Percentiles rank a stretch among this genome's conserved stretches.
phyloP scores from a whole-genome alignment of 2,888 invertebrate species.

The Cheilosia soror region DNA sequence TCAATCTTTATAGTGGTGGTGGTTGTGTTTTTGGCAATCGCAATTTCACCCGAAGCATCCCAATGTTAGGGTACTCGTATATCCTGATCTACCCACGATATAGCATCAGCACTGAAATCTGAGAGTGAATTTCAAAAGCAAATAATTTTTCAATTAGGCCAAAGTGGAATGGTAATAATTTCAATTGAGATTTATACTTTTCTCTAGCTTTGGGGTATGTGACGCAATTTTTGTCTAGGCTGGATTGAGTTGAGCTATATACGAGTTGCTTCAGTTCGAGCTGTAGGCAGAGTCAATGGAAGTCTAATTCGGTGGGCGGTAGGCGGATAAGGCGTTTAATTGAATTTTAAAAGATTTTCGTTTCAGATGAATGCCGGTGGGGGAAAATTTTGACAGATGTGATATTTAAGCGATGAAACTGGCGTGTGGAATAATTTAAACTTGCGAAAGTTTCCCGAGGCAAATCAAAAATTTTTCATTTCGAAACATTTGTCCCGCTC shows the following conservation, averaged over 20 bases:
- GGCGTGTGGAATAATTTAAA: constrained; percentile 10
- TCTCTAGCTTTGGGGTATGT: constrained; percentile 57
- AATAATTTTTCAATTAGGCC: constrained; percentile 74
- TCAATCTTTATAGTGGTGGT: not conserved
- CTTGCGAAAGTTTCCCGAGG: constrained; percentile 2
- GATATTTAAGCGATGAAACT: constrained; percentile 20
- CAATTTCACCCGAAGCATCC: constrained; percentile 60
- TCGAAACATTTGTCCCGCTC: not conserved
- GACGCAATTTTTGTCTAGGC: constrained; percentile 47
- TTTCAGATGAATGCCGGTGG: constrained; percentile 17
- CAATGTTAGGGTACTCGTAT: constrained; percentile 2
- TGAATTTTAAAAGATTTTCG: constrained; percentile 69
- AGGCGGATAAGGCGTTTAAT: constrained; percentile 61
- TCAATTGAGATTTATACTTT: constrained; percentile 64
- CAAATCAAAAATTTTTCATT: not conserved
- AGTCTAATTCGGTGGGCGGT: constrained; percentile 7
- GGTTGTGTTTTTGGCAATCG: constrained; percentile 27
- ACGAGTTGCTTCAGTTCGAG: constrained; percentile 22
- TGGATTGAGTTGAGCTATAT: constrained; percentile 15
- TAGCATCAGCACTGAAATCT: constrained; percentile 25
- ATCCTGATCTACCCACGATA: constrained; percentile 24
- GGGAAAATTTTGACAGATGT: constrained; percentile 68
- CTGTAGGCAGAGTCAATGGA: constrained; percentile 27
- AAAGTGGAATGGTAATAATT: constrained; percentile 63
- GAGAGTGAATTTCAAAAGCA: constrained; percentile 62